Evolutionary conservation across 2,888 invertebrate species (phyloP).

Genomic region (Chrysolina haemoptera): DNA sequence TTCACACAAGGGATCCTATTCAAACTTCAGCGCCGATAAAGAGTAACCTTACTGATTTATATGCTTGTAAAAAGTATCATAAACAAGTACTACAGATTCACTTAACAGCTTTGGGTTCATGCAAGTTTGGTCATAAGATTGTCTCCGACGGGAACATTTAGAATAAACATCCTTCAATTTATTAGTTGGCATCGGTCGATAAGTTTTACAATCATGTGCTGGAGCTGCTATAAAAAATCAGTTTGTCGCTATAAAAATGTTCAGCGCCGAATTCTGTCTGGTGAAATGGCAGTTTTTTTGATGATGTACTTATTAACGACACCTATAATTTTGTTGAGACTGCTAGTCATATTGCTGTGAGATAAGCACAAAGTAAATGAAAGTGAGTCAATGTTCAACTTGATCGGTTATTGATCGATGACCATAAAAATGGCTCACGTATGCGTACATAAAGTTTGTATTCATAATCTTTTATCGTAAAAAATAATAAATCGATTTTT

Average conservation of each 20-base stretch:
- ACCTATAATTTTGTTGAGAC: slow-evolving; percentile 3
- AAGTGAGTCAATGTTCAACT: background rate
- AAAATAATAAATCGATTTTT: no score
- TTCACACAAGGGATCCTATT: slow-evolving; percentile 21
- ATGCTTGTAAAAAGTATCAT: slow-evolving; percentile 32
- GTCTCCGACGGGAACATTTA: slow-evolving; percentile 30
- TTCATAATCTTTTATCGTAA: no score
- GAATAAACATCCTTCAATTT: slow-evolving; percentile 39
- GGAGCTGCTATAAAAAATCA: slow-evolving; percentile 19
- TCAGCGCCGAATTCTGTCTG: slow-evolving; percentile 8
- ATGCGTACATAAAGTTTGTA: no score
- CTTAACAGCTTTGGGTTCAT: slow-evolving; percentile 24
- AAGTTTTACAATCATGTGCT: slow-evolving; percentile 34
- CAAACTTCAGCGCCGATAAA: slow-evolving; percentile 7
- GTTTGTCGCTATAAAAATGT: slow-evolving; percentile 32
- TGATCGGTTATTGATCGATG: background rate
- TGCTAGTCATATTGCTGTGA: background rate
- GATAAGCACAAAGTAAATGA: background rate
- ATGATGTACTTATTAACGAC: slow-evolving; percentile 18
- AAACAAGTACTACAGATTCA: slow-evolving; percentile 25
- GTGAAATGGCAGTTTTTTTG: slow-evolving; percentile 12
- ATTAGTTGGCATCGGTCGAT: slow-evolving; percentile 32
- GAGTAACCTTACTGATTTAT: slow-evolving; percentile 29
- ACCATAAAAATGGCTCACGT: no score
- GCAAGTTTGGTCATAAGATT: slow-evolving; percentile 25